Conservation (phyloP, 2,888 invertebrate species). For the Diachrysia chrysitis region DNA sequence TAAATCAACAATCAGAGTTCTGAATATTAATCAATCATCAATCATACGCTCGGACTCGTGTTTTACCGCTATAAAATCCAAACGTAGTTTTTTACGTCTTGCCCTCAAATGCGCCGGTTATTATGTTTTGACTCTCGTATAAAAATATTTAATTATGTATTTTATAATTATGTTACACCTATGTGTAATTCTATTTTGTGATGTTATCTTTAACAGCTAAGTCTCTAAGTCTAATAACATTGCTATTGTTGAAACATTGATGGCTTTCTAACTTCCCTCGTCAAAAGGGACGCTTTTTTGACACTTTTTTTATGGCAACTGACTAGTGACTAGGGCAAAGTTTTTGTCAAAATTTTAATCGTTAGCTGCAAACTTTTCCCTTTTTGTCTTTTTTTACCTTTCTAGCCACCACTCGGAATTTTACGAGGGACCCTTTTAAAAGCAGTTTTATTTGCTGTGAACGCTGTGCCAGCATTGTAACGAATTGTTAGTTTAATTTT, state of each 20-base stretch:
- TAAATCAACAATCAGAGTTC: constrained; percentile 54
- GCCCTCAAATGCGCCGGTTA: constrained; percentile 26
- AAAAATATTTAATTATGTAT: constrained; percentile 26
- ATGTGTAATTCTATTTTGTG: constrained; percentile 27
- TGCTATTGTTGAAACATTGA: constrained; percentile 53
- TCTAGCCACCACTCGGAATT: constrained; percentile 59
- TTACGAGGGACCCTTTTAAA: constrained; percentile 67
- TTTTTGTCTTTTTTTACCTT: constrained; percentile 59
- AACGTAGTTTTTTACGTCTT: constrained; percentile 38
- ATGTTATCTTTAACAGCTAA: constrained; percentile 40
- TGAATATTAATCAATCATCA: constrained; percentile 54
- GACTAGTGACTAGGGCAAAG: constrained; percentile 55
- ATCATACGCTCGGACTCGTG: constrained; percentile 43
- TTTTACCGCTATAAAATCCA: constrained; percentile 56
- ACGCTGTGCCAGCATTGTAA: constrained; percentile 48
- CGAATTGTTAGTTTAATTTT: constrained; percentile 58
- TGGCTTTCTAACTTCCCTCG: constrained; percentile 62
- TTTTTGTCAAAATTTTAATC: constrained; percentile 64
- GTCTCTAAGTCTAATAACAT: constrained; percentile 39
- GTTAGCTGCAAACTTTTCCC: constrained; percentile 50
- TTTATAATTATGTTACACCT: constrained; percentile 19
- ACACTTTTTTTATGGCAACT: constrained; percentile 57
- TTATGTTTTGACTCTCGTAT: constrained; percentile 30
- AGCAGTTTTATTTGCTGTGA: constrained; percentile 62
- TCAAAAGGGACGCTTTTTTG: constrained; percentile 43